Evolutionary conservation across 2,888 invertebrate genomes (phyloP), one percentile per base, ranked within the genome.

Genomic region (Drosophila differens): DNA sequence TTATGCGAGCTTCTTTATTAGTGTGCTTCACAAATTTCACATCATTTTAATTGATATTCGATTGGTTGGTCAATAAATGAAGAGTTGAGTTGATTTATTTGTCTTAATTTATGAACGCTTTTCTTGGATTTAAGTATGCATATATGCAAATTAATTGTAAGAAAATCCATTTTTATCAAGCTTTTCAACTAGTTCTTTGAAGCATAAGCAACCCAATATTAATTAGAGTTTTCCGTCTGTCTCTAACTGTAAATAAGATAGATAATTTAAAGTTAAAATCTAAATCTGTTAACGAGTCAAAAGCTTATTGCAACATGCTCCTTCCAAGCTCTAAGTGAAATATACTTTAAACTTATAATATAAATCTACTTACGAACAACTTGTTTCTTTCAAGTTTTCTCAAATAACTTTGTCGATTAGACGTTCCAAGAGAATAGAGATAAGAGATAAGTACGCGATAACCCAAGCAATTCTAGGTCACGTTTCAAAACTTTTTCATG

Each of bases 41-140:
- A 82, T 80, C 71, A 84, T 51, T 66, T 76, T 70, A 79, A 82
- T 82, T 84, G 77, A 65, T 70, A 69, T 67, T 57, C 44, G 44
- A 52, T n/a, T 32, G 32, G 30, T 54, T 44, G 33, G 35, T 9
- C 39, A 41, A 32, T 22, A 35, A 54, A 22, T 25, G 19, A 4
- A 12, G 41, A 28, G n/a, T 16, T n/a, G 22, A 14, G 19, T 30
- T 53, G n/a, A 67, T 7, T 30, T 37, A 53, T 32, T 19, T 19
- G 10, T 1, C 6, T 22, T 33, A 12, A 32, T 14, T 25, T 12
- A 63, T 37, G 12, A 16, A 33, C 33, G 1, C 6, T 1, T 47
- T 22, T 14, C 14, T 25, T 37, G 3, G 32, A 32, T 54, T 10
- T n/a, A 25, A 1, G 5, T 22, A 22, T 22, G 44, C 22, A 22